phyloP scores from a whole-genome alignment of 2,888 invertebrate genomes.

The Tenodera sinensis region DNA sequence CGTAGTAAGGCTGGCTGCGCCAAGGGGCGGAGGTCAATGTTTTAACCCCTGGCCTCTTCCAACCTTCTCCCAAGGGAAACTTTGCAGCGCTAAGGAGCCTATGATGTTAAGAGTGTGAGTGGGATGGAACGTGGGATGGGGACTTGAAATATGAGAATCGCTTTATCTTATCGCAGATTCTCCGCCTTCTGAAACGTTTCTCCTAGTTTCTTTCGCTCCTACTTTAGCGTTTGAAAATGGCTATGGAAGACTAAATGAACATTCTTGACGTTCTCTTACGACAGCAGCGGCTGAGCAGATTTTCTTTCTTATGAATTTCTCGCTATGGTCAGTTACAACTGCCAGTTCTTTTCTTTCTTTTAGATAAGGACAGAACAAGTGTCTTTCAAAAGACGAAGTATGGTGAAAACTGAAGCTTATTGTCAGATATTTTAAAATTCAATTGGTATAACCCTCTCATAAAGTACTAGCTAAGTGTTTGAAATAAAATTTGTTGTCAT shows the following conservation, averaged over 20 bases:
- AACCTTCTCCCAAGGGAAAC: neutral
- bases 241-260: no score
- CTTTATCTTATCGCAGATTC: constrained; percentile 9
- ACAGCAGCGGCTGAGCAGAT: neutral
- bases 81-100: neutral
- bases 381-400: no score
- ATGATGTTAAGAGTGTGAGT: neutral
- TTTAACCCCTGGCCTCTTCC: neutral
- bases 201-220: neutral
- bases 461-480: no score
- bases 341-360: no score
- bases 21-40: constrained; percentile 10
- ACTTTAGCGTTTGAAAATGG: neutral
- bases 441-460: no score
- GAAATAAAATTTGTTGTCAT: no score
- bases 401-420: no score
- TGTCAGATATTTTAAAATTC: no score
- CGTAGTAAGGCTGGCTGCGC: neutral
- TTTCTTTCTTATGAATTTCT: neutral
- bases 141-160: constrained; percentile 14
- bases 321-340: neutral
- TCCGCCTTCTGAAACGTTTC: neutral
- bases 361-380: no score
- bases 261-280: neutral
- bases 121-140: neutral